Base-by-base conservation (phyloP, 1,140 invertebrate species). In the Drosophila obscura region DNA sequence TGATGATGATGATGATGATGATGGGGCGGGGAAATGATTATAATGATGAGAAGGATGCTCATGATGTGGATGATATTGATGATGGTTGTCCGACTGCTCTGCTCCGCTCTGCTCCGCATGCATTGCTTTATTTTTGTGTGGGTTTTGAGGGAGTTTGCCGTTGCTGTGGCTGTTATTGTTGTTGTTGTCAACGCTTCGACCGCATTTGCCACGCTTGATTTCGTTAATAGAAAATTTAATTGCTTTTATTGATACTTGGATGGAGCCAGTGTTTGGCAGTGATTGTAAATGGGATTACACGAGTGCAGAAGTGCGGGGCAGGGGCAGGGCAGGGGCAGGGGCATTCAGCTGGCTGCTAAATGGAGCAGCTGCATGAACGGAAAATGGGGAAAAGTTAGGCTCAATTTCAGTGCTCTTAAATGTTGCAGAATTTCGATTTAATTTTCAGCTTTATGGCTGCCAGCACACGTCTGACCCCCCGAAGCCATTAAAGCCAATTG, bases 191-290 rank as follows among this genome's bases (percentile, higher is more conserved):
- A 60, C 35, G 44, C 15, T 24, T 45, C 24, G 15, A 4, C 44
- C 57, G 61, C 68, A 85, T 71, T 78, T 73, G 57, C 71, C 66
- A 66, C 63, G 69, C 64, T 80, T 73, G 84, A 80, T 89, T 83
- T 88, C 76, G 79, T 80, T 88, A 88, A 88, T 83, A 83, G 83
- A 83, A 88, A 88, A 83, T 77, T 82, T 88, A 88, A 88, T 88
- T 88, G 79, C 83, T 88, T 80, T 88, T 74, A 83, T 74, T 71
- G 84, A 88, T 80, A 80, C 66, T 77, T 72, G 53, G 28, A 64
- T 41, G 49, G 19, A 49, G 16, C 45, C 35, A 62, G 15, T 22
- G 46, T 26, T 31, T 49, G 56, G 35, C 49, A 19, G 63, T 61
- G 63, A 68, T 73, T 76, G 63, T 68, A 56, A 72, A 72, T 72